phyloP scores from a whole-genome alignment of 2,888 invertebrate species.

The Strigamia transsilvanica region DNA sequence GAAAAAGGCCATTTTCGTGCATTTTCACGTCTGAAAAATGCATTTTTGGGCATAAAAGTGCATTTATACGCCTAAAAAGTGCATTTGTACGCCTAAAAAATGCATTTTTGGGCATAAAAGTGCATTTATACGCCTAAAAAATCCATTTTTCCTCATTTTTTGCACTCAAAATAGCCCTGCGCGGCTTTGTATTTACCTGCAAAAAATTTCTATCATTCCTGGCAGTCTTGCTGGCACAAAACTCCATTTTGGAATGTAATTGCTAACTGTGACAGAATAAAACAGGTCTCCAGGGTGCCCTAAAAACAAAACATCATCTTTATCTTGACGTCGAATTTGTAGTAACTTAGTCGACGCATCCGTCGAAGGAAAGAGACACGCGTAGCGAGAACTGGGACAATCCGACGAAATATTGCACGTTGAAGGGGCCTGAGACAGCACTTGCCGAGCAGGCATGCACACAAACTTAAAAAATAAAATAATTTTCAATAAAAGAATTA shows the following conservation, averaged over 20 bases:
- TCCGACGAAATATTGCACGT: constrained; percentile 72
- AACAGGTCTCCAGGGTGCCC: constrained; percentile 80
- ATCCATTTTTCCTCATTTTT: not conserved
- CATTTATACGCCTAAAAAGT: no score
- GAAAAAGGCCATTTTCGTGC: no score
- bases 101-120: no score
- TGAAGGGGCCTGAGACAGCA: constrained; percentile 64
- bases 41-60: no score
- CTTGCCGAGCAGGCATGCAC: constrained; percentile 37
- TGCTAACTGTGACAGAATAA: constrained; percentile 71
- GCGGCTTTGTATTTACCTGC: constrained; percentile 59
- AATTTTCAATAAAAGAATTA: not conserved
- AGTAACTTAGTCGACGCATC: constrained; percentile 80
- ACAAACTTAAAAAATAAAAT: constrained; percentile 1
- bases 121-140: no score
- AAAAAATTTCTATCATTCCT: constrained; percentile 54
- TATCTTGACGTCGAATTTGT: constrained; percentile 62
- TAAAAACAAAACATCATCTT: constrained; percentile 78
- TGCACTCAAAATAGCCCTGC: no score
- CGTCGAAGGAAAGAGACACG: constrained; percentile 82
- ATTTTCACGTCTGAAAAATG: no score
- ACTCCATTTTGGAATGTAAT: constrained; percentile 63
- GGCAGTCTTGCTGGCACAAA: constrained; percentile 59
- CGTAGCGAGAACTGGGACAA: constrained; percentile 67
- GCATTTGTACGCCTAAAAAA: no score